Conservation (phyloP, 2,113 vertebrate genomes). For the human region GRCh38 chr6:44117001-44117500, state of each 20-base stretch:
- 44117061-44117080: neutral
- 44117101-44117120: slow-evolving; percentile 13
- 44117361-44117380: neutral
- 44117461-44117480: neutral
- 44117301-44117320: neutral
- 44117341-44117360: neutral
- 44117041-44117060: neutral
- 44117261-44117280: neutral
- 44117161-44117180: neutral
- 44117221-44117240: neutral
- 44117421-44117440: neutral
- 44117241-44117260: neutral
- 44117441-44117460: neutral
- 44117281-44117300: neutral
- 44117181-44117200: neutral
- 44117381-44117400: neutral
- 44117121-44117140: neutral
- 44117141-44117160: neutral
- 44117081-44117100: neutral
- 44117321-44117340: neutral
- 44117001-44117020: neutral
- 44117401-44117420: neutral
- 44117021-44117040: neutral
- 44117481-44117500: neutral
- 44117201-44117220: neutral